Evolutionary conservation across 2,113 vertebrate species (phyloP).

Genomic region (Malurus cyaneus): DNA sequence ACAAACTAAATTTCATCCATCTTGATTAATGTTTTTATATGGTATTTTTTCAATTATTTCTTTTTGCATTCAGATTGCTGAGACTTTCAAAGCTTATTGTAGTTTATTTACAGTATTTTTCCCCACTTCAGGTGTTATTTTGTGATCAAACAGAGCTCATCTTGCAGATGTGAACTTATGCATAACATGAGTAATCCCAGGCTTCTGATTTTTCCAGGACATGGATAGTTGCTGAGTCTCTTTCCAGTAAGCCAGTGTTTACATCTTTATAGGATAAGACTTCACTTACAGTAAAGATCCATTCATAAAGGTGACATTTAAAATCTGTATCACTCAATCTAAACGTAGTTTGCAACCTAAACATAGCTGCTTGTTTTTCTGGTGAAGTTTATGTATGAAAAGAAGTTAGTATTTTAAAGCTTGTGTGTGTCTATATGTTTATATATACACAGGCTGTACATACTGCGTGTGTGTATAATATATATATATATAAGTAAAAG

Average conservation of each 20-base stretch:
- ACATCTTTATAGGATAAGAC: background rate
- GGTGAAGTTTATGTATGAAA: background rate
- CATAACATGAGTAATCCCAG: background rate
- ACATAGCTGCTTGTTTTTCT: background rate
- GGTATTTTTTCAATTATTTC: background rate
- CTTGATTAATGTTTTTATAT: background rate
- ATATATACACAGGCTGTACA: background rate
- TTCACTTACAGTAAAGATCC: background rate
- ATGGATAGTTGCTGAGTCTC: background rate
- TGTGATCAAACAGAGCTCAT: background rate
- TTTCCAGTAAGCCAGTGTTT: background rate
- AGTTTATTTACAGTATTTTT: background rate
- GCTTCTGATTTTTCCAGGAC: background rate
- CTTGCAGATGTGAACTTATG: background rate
- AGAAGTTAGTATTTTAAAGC: background rate
- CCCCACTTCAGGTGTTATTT: background rate
- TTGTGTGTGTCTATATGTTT: background rate
- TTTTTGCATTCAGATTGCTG: background rate
- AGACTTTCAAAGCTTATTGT: background rate
- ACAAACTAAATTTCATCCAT: background rate
- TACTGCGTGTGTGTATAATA: background rate
- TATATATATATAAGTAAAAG: background rate
- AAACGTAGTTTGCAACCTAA: background rate
- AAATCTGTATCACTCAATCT: background rate
- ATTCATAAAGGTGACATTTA: background rate